phyloP scores from a whole-genome alignment of 2,797 vertebrate species.

The Anableps anableps region DNA sequence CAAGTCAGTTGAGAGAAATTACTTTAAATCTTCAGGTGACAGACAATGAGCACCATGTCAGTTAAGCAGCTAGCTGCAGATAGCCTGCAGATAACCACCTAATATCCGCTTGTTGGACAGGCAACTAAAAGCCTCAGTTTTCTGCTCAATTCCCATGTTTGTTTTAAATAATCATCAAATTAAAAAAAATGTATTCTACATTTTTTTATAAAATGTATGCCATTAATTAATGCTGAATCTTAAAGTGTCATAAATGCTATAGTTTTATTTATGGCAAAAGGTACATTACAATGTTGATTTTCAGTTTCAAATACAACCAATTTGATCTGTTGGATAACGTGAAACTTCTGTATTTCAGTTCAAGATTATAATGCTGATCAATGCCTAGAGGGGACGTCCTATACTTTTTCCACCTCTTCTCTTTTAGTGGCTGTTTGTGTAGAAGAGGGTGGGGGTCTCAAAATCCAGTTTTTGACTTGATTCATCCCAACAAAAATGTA shows the following conservation, averaged over 20 bases:
- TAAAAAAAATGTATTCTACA: background rate
- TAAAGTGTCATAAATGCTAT: background rate
- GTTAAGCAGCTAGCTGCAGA: background rate
- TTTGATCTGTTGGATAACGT: background rate
- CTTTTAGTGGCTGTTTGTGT: background rate
- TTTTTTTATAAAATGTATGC: background rate
- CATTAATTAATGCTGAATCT: background rate
- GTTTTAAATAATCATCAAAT: too few relatives aligned
- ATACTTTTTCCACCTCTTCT: background rate
- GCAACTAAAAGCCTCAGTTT: background rate
- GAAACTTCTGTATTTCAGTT: background rate
- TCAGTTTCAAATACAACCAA: background rate
- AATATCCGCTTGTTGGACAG: background rate
- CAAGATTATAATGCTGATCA: background rate
- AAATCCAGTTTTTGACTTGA: conserved; percentile 9
- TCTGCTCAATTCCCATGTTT: too few relatives aligned
- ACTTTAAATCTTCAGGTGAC: background rate
- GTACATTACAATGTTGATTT: background rate
- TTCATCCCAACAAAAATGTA: conserved; percentile 28
- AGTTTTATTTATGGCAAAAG: background rate
- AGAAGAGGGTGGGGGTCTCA: background rate
- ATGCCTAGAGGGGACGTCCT: background rate
- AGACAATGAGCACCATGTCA: background rate
- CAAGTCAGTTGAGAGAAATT: background rate
- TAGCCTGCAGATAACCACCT: background rate